A percentile compares a stretch with the other conserved stretches of the same genome.
These are phyloP conservation scores for Onychostruthus taczanowskii DNA, from an alignment of 2,113 vertebrate species.

Conservation along the genomic window DNA sequence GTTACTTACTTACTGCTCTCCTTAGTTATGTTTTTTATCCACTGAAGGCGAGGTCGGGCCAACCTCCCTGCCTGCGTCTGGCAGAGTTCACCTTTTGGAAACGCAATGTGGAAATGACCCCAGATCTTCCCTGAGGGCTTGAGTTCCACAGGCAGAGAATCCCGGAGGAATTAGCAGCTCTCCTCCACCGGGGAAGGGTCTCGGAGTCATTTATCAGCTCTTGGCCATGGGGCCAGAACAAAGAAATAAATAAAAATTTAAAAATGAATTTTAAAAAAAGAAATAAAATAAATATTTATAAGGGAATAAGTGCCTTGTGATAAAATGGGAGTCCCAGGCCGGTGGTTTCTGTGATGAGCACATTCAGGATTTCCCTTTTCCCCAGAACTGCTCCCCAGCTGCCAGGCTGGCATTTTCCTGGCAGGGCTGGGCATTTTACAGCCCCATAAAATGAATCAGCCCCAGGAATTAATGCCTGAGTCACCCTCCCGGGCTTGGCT, in stretches of 20 bases:
- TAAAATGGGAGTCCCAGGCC: not conserved
- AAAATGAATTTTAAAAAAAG: no score
- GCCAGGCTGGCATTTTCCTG: not conserved
- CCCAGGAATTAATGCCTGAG: not conserved
- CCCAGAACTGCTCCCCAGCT: not conserved
- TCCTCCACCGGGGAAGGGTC: not conserved
- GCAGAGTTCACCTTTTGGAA: not conserved
- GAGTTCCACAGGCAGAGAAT: no score
- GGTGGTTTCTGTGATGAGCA: not conserved
- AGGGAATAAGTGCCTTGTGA: not conserved
- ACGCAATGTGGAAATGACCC: not conserved
- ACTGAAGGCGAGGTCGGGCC: not conserved
- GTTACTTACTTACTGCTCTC: no score
- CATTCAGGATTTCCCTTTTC: not conserved
- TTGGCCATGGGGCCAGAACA: not conserved
- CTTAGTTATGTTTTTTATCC: no score
- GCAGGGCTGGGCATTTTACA: not conserved
- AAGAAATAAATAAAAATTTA: not conserved
- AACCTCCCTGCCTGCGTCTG: not conserved
- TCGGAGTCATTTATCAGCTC: rapidly evolving
- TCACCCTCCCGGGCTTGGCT: not conserved
- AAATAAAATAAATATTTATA: no score
- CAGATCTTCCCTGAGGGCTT: not conserved
- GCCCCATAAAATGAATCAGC: not conserved
- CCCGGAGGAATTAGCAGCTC: not conserved